phyloP scores from a whole-genome alignment of 2,797 vertebrate genomes.

The Sardinella longiceps region DNA sequence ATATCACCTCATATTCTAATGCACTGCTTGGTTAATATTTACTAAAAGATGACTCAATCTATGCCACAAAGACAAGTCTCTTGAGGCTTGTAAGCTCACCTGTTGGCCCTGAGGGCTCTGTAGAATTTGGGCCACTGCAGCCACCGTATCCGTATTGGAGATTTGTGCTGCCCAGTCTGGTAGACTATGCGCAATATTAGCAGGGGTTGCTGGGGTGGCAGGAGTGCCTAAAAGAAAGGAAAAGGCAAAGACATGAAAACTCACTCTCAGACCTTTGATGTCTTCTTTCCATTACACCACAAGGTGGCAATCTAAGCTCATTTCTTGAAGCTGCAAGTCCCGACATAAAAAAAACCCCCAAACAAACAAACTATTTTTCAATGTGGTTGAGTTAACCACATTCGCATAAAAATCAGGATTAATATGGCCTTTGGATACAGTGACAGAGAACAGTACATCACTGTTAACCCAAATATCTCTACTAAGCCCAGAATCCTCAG shows the following conservation, averaged over 20 bases:
- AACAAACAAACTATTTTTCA: background rate
- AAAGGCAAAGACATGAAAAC: background rate
- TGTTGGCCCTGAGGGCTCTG: slow-evolving; percentile 98
- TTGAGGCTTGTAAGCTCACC: slow-evolving; percentile 72
- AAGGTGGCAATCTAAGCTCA: slow-evolving; percentile 43
- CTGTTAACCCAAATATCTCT: too few relatives aligned
- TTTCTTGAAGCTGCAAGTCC: background rate
- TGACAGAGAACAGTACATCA: background rate
- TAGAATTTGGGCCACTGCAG: slow-evolving; percentile 96
- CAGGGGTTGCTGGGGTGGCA: slow-evolving; percentile 94
- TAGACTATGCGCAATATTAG: slow-evolving; percentile 89
- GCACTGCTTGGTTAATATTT: background rate
- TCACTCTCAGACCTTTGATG: background rate
- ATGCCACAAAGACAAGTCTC: too few relatives aligned
- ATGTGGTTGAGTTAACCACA: background rate
- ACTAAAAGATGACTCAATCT: background rate
- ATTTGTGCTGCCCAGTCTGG: slow-evolving; percentile 98
- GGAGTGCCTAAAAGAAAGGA: slow-evolving; percentile 83
- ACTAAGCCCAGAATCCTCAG: too few relatives aligned
- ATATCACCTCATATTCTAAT: too few relatives aligned
- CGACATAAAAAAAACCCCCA: too few relatives aligned
- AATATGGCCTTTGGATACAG: background rate
- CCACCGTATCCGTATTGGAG: slow-evolving; percentile 93
- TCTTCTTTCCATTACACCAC: background rate
- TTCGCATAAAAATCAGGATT: background rate